Conservation (phyloP, 1,140 invertebrate species). For the Leguminivora glycinivorella region DNA sequence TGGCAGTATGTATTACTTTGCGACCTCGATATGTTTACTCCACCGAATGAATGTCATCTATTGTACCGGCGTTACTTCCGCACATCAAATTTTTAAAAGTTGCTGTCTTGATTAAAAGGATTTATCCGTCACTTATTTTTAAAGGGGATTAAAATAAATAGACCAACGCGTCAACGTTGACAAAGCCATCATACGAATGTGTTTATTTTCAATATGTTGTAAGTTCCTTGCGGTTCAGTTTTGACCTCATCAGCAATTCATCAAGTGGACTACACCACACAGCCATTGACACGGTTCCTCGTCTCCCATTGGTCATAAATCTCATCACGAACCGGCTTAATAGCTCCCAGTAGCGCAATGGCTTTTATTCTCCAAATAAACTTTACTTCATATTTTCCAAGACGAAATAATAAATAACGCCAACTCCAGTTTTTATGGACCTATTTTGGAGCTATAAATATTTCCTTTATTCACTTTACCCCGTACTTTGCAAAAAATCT, state of each 20-base stretch:
- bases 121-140: no score
- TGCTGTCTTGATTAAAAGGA: no score
- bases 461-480: constrained; percentile 9
- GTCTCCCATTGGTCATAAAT: constrained; percentile 3
- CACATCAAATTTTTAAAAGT: no score
- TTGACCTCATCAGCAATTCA: neutral
- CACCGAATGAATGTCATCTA: no score
- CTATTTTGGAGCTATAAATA: neutral
- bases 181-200: no score
- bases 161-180: no score
- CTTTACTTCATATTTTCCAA: neutral
- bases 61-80: no score
- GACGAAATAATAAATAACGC: constrained; percentile 1
- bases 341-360: constrained; percentile 15
- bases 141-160: no score
- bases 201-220: no score
- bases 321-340: neutral
- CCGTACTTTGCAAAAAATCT: neutral
- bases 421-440: constrained; percentile 7
- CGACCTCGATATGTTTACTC: no score
- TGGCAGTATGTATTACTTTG: no score
- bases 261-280: neutral
- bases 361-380: constrained; percentile 10
- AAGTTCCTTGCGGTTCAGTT: neutral
- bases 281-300: constrained; percentile 4